Evolutionary conservation across 2,797 vertebrate species (phyloP).

Genomic region (Pseudochirops cupreus): DNA sequence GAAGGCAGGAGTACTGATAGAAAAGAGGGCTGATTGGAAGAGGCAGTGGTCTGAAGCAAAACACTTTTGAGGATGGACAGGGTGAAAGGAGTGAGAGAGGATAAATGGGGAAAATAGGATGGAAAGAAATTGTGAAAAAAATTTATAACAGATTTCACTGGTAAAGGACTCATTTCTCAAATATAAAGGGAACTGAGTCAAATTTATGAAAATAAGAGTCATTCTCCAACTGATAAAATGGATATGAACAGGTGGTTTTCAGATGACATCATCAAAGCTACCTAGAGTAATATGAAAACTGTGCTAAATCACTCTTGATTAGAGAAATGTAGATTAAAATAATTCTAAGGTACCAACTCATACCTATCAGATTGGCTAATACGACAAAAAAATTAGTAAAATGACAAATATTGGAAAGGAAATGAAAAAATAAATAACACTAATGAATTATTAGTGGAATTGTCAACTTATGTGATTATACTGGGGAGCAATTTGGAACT

Average conservation of each 20-base stretch:
- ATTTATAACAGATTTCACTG: not conserved
- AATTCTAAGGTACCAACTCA: not conserved
- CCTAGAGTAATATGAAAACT: not conserved
- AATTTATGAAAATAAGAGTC: not conserved
- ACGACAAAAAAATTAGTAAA: not conserved
- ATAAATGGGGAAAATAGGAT: not conserved
- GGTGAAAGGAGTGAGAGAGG: not conserved
- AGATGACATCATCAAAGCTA: not conserved
- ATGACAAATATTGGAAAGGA: not conserved
- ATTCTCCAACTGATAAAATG: not conserved
- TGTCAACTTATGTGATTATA: not conserved
- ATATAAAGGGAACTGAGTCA: not conserved
- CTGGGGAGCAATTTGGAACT: not conserved
- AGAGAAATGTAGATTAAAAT: not conserved
- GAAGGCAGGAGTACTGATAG: not conserved
- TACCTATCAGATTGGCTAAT: not conserved
- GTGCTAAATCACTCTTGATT: not conserved
- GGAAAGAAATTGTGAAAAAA: not conserved
- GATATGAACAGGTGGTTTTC: not conserved
- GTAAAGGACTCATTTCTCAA: not conserved
- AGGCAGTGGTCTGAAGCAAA: not conserved
- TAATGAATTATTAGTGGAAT: not conserved
- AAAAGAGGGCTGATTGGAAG: not conserved
- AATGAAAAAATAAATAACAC: not conserved
- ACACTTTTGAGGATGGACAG: not conserved